A percentile compares a stretch with the other conserved stretches of the same genome.
These are phyloP conservation scores for Hylaeus volcanicus DNA, from an alignment of 1,140 invertebrate species.

Conservation along the genomic window DNA sequence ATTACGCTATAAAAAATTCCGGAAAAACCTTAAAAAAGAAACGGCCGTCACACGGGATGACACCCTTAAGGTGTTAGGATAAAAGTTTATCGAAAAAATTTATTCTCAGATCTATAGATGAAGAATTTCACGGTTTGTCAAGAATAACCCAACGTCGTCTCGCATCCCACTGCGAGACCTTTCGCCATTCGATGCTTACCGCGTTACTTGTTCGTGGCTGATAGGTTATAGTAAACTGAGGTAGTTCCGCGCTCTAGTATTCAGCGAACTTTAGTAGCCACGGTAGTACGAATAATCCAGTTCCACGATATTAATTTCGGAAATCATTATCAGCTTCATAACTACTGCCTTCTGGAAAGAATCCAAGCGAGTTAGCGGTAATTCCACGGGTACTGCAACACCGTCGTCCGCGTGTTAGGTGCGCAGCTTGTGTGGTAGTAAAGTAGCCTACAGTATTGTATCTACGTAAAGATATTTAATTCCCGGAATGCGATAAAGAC, in stretches of 20 bases:
- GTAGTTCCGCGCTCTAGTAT: conserved; percentile 1
- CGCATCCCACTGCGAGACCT: no score
- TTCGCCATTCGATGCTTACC: no score
- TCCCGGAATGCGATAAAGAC: conserved; percentile 57
- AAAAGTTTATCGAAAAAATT: no score
- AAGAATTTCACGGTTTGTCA: no score
- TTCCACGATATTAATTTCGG: conserved; percentile 9
- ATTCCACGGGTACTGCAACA: conserved; percentile 33
- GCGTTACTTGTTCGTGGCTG: no score
- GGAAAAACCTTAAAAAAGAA: no score
- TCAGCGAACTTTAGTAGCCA: background rate
- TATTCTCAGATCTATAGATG: no score
- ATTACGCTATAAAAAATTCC: no score
- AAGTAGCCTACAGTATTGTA: conserved; percentile 58
- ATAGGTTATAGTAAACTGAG: background rate
- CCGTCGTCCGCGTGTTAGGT: conserved; percentile 9
- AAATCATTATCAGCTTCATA: conserved; percentile 22
- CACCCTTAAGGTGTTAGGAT: no score
- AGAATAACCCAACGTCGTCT: no score
- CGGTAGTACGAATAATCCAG: conserved; percentile 7
- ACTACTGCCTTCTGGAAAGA: conserved; percentile 5
- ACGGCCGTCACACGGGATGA: no score
- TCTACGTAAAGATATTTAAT: conserved; percentile 55
- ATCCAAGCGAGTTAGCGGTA: conserved; percentile 31
- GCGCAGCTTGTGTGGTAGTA: conserved; percentile 28